These are phyloP conservation scores for Sturnira hondurensis DNA, from an alignment of 2,113 vertebrate genomes.

Conservation along the genomic window DNA sequence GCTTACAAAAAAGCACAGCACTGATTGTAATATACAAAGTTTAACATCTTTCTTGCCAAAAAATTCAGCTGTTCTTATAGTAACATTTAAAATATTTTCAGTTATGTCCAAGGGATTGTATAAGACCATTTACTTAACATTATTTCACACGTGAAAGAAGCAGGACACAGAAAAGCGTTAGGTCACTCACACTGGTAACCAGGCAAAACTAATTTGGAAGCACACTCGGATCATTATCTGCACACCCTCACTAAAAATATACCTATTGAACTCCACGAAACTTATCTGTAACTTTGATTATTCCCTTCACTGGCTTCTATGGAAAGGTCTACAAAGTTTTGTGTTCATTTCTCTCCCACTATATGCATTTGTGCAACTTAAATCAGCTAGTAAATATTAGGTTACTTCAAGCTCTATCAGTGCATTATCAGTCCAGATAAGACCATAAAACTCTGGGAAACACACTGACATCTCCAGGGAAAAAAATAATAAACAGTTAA, in stretches of 20 bases:
- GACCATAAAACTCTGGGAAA: background rate
- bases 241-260: background rate
- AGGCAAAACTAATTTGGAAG: slow-evolving; percentile 17
- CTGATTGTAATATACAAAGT: background rate
- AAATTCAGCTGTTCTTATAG: background rate
- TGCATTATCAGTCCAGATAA: background rate
- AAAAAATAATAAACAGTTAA: background rate
- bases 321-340: background rate
- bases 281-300: background rate
- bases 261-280: background rate
- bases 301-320: background rate
- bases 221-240: background rate
- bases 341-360: background rate
- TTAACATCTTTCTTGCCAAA: slow-evolving; percentile 26
- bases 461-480: background rate
- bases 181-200: background rate
- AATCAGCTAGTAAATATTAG: background rate
- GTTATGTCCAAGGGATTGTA: background rate
- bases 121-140: background rate
- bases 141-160: background rate
- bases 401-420: background rate
- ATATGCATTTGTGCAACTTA: background rate
- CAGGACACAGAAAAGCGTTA: background rate
- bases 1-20: background rate
- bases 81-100: background rate